These are phyloP conservation scores for Halocynthia roretzi DNA, from an alignment of 23 tunicate genomes.

Conservation along the genomic window DNA sequence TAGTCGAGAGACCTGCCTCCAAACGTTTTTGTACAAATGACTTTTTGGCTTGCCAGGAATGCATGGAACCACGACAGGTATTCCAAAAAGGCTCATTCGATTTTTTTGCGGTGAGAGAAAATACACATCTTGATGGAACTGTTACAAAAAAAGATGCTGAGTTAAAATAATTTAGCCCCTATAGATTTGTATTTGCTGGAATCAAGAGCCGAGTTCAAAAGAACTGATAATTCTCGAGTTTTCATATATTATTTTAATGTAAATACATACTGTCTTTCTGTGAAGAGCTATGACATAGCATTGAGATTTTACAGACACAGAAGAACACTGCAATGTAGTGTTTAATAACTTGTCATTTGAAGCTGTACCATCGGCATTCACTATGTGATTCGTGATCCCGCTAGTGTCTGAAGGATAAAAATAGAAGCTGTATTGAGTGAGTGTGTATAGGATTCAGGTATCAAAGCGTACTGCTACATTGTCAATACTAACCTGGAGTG, in stretches of 20 bases:
- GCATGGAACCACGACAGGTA: constrained; percentile 79
- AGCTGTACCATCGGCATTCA: too few species aligned
- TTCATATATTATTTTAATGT: too few species aligned
- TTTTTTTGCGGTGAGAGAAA: constrained; percentile 87
- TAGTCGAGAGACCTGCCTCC: constrained; percentile 73
- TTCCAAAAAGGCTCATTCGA: constrained; percentile 70
- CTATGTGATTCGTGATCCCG: too few species aligned
- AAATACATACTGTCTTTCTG: constrained; percentile 67
- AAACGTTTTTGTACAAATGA: constrained; percentile 55
- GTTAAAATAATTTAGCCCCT: not conserved
- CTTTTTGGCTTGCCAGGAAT: constrained; percentile 47
- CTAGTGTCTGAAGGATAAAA: too few species aligned
- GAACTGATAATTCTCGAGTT: too few species aligned
- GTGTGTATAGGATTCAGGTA: too few species aligned
- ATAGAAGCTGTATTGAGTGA: too few species aligned
- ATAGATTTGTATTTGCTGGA: not conserved
- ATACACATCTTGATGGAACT: constrained; percentile 82
- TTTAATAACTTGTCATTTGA: too few species aligned
- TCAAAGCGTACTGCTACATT: too few species aligned
- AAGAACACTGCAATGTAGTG: too few species aligned
- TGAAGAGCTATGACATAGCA: constrained; percentile 78
- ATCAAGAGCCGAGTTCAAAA: not conserved
- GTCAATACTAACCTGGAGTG: too few species aligned
- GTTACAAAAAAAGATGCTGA: not conserved
- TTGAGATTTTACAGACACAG: constrained; percentile 8